Conservation (phyloP, 2,797 vertebrate species). For the Erethizon dorsatum region DNA sequence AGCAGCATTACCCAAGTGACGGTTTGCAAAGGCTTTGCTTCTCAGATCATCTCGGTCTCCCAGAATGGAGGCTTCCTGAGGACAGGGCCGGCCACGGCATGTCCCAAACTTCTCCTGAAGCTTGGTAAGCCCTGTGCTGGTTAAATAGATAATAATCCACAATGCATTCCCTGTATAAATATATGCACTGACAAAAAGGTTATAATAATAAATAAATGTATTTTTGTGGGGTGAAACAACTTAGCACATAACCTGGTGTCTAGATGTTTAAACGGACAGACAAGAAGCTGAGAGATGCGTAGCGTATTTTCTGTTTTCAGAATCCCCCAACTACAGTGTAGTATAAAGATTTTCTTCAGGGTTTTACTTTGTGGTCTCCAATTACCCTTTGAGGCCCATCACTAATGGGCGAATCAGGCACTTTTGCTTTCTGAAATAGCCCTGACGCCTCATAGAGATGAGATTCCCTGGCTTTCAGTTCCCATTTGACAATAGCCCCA, state of each 20-base stretch:
- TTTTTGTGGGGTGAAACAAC: neutral
- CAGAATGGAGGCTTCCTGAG: neutral
- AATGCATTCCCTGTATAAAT: neutral
- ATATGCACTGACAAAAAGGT: neutral
- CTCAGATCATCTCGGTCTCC: neutral
- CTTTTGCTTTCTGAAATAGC: conserved; percentile 59
- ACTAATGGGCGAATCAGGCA: neutral
- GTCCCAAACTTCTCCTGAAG: neutral
- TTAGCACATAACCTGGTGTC: neutral
- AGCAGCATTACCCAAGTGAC: neutral
- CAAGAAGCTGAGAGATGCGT: neutral
- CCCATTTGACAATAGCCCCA: neutral
- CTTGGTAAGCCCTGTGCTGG: neutral
- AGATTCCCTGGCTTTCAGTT: conserved; percentile 11
- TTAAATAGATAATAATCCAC: neutral
- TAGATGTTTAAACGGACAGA: conserved; percentile 36
- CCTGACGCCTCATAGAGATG: neutral
- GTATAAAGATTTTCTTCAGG: conserved; percentile 40
- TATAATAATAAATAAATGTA: conserved; percentile 15
- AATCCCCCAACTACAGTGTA: neutral
- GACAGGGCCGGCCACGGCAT: neutral
- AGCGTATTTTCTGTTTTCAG: neutral
- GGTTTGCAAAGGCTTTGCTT: neutral
- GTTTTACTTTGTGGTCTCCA: conserved; percentile 51
- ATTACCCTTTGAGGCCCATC: conserved; percentile 26